These are phyloP conservation scores for Bucco capensis DNA, from an alignment of 2,113 vertebrate species.

Conservation along the genomic window DNA sequence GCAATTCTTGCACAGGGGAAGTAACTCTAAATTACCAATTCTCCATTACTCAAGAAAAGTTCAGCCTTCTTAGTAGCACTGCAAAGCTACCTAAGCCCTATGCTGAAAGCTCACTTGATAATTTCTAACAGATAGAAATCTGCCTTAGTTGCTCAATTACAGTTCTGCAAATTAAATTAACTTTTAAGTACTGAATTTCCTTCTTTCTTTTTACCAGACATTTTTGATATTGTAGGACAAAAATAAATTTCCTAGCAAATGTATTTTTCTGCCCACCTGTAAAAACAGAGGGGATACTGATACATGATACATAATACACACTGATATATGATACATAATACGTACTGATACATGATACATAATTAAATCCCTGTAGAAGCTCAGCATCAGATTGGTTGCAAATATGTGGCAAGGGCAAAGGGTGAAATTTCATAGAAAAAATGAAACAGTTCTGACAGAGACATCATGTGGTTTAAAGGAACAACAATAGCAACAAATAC, in stretches of 20 bases:
- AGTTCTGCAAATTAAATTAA: slow-evolving; percentile 31
- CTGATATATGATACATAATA: neutral
- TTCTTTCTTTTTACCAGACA: neutral
- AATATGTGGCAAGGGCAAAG: neutral
- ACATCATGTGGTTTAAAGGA: slow-evolving; percentile 2
- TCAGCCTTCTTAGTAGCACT: neutral
- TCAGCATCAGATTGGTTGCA: neutral
- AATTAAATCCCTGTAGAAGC: slow-evolving; percentile 25
- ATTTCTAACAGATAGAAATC: neutral
- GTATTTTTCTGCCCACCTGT: slow-evolving; percentile 11
- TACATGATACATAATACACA: neutral
- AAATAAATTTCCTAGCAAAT: neutral
- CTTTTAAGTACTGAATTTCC: neutral
- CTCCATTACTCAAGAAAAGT: neutral
- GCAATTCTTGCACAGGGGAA: neutral
- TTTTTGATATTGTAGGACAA: neutral
- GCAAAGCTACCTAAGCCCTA: neutral
- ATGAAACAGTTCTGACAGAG: neutral
- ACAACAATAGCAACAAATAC: neutral
- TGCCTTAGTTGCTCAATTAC: neutral
- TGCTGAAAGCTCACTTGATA: neutral
- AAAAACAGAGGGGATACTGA: slow-evolving; percentile 25
- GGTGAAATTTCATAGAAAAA: neutral
- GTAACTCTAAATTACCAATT: neutral
- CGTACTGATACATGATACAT: neutral